A percentile compares a stretch with the other conserved stretches of the same genome.
Evolutionary conservation across 1,140 invertebrate species (phyloP).

Genomic region (Pseudomyrmex flavicornis): DNA sequence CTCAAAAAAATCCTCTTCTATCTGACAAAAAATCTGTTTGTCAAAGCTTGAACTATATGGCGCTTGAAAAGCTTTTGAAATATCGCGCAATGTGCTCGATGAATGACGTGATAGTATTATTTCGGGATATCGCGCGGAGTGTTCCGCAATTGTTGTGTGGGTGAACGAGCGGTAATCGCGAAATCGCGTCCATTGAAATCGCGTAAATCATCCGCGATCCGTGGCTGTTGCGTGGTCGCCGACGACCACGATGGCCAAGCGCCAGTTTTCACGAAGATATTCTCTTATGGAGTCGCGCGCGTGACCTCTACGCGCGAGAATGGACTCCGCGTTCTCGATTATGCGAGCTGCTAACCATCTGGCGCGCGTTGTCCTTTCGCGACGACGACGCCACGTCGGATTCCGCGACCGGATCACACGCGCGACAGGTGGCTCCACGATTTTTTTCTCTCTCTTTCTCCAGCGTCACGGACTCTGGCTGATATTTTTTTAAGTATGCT

Average conservation of each 20-base stretch:
- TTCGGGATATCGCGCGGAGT: constrained; percentile 22
- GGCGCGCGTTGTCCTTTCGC: constrained; percentile 68
- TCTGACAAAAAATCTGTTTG: neutral
- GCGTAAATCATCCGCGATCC: constrained; percentile 67
- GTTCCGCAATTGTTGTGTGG: constrained; percentile 41
- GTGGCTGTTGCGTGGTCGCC: constrained; percentile 43
- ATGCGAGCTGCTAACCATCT: constrained; percentile 74
- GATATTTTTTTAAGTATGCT: neutral
- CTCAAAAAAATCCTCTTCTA: too few relatives aligned
- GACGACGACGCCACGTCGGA: constrained; percentile 65
- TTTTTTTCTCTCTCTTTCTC: too few relatives aligned
- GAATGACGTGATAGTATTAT: constrained; percentile 22
- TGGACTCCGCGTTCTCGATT: constrained; percentile 71
- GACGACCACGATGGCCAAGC: constrained; percentile 25
- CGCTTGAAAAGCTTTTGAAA: neutral
- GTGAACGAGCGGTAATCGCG: constrained; percentile 57
- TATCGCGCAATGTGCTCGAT: neutral
- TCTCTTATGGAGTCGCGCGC: constrained; percentile 21
- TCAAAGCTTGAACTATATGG: neutral
- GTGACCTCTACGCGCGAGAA: constrained; percentile 25
- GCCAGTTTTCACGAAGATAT: constrained; percentile 37
- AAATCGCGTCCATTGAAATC: constrained; percentile 59
- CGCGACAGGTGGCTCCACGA: constrained; percentile 71
- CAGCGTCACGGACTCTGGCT: too few relatives aligned
- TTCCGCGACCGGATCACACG: constrained; percentile 73